phyloP scores from a whole-genome alignment of 1,140 invertebrate species.

The Hirudo medicinalis region DNA sequence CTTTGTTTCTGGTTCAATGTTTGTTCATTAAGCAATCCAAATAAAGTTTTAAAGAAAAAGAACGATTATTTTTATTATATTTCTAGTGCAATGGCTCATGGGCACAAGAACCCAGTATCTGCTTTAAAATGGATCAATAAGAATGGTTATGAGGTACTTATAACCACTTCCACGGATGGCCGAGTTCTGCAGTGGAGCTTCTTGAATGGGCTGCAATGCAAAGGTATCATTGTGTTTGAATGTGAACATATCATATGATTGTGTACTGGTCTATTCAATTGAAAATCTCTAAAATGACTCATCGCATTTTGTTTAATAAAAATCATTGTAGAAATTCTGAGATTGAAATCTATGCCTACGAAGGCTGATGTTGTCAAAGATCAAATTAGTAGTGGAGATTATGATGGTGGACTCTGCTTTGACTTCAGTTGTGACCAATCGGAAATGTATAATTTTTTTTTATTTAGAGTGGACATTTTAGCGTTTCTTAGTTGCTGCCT shows the following conservation, averaged over 20 bases:
- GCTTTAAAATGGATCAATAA: background rate
- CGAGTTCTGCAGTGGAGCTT: background rate
- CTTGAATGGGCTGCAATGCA: slow-evolving; percentile 6
- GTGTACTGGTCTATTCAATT: no score
- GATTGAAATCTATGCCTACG: background rate
- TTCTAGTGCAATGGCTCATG: background rate
- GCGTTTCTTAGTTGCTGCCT: no score
- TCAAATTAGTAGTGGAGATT: slow-evolving; percentile 1
- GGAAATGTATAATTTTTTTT: background rate
- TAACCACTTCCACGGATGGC: background rate
- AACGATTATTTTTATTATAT: background rate
- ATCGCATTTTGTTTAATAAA: no score
- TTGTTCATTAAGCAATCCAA: no score
- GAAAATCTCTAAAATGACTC: no score
- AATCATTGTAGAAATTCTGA: background rate
- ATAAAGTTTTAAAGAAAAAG: no score
- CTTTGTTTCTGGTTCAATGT: no score
- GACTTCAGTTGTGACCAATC: background rate
- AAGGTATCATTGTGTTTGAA: background rate
- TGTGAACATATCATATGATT: no score
- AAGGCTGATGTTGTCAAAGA: background rate
- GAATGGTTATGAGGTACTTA: slow-evolving; percentile 8
- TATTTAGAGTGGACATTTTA: no score
- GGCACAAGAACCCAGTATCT: background rate
- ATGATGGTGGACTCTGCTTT: slow-evolving; percentile 2